A percentile compares a stretch with the other conserved stretches of the same genome.
Evolutionary conservation across 1,140 invertebrate species (phyloP).

Genomic region (Aphis craccivora): DNA sequence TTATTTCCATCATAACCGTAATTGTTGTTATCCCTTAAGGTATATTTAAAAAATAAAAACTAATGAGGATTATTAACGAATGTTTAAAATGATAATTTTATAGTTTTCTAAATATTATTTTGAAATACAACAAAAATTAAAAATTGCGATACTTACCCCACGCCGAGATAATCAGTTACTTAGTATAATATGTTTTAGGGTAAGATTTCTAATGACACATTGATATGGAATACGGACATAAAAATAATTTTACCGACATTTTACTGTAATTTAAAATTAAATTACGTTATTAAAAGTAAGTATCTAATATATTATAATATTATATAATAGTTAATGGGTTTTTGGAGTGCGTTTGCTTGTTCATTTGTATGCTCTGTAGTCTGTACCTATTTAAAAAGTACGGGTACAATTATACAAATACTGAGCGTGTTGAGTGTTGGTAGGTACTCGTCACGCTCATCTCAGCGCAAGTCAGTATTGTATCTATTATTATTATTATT

Average conservation of each 20-base stretch:
- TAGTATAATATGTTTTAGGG: neutral
- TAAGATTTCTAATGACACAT: neutral
- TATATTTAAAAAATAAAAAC: neutral
- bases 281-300: constrained; percentile 17
- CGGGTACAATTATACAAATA: neutral
- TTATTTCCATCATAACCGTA: neutral
- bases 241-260: neutral
- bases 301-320: constrained; percentile 2
- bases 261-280: neutral
- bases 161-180: neutral
- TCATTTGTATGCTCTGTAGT: neutral
- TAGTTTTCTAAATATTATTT: neutral
- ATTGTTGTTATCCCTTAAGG: neutral
- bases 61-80: neutral
- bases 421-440: neutral
- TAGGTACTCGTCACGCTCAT: neutral
- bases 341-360: neutral
- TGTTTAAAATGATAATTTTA: neutral
- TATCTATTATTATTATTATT: neutral
- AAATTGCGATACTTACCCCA: neutral
- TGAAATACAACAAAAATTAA: neutral
- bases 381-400: neutral
- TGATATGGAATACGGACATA: neutral
- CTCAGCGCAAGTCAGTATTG: neutral
- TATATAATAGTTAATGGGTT: constrained; percentile 8